A percentile compares a stretch with the other conserved stretches of the same genome.
Conservation (phyloP, 2,888 invertebrate species). For the Drosophila acutilabella region DNA sequence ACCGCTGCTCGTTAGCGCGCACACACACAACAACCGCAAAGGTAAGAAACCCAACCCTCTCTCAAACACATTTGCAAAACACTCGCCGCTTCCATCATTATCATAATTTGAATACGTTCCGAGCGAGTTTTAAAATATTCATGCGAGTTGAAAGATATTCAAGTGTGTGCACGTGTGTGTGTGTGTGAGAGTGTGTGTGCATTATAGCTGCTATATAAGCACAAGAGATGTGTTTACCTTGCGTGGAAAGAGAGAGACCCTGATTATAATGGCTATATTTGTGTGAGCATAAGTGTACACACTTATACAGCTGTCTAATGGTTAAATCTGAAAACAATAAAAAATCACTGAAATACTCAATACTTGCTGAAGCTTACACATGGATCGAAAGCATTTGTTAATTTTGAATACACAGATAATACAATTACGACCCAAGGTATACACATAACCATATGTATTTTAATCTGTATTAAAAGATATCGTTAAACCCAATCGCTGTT, state of each 20-base stretch:
- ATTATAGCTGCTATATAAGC: conserved; percentile 25
- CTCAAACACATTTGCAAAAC: conserved; percentile 54
- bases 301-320: conserved; percentile 26
- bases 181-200: conserved; percentile 68
- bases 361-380: not conserved
- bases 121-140: conserved; percentile 75
- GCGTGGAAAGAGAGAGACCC: conserved; percentile 6
- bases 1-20: conserved; percentile 66
- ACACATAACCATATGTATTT: not conserved
- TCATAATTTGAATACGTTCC: conserved; percentile 75
- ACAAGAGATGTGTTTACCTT: conserved; percentile 25
- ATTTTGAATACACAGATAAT: not conserved
- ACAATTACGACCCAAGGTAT: not conserved
- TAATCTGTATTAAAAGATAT: not conserved
- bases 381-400: not conserved
- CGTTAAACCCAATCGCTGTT: not conserved
- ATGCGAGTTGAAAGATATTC: conserved; percentile 68
- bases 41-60: conserved; percentile 22
- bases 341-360: not conserved
- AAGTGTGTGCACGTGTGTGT: conserved; percentile 68
- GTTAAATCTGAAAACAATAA: conserved; percentile 13
- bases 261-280: conserved; percentile 44
- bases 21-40: too few relatives aligned
- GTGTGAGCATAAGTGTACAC: conserved; percentile 30
- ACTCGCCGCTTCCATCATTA: conserved; percentile 71